Percentiles rank a stretch among this genome's conserved stretches.
phyloP scores from a whole-genome alignment of 2,113 vertebrate genomes.

The Edolisoma coerulescens region DNA sequence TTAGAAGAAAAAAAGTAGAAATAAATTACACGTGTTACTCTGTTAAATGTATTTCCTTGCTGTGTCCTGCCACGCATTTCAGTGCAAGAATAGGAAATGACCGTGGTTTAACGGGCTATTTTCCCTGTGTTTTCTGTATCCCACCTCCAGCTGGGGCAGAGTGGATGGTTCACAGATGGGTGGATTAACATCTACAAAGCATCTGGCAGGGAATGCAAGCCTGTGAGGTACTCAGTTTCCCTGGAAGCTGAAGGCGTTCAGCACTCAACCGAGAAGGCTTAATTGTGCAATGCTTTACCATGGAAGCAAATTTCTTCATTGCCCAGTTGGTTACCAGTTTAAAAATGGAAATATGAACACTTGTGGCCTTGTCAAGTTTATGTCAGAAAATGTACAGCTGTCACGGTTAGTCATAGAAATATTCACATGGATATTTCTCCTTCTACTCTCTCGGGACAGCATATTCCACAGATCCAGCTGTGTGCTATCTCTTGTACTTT shows the following conservation, averaged over 20 bases:
- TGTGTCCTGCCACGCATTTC: background rate
- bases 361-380: background rate
- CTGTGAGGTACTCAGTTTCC: background rate
- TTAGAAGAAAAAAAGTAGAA: background rate
- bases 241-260: background rate
- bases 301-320: background rate
- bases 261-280: background rate
- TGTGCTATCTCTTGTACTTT: background rate
- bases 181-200: background rate
- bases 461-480: background rate
- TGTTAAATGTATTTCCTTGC: background rate
- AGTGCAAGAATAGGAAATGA: background rate
- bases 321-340: background rate
- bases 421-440: background rate
- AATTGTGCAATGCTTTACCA: background rate
- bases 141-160: background rate
- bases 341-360: background rate
- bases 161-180: background rate
- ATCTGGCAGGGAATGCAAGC: background rate
- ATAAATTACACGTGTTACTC: background rate
- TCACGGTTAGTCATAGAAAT: background rate
- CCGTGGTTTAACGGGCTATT: accelerated
- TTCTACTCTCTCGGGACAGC: background rate
- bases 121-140: background rate
- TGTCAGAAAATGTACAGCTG: background rate